Conservation (phyloP, 2,113 vertebrate genomes). For the Caloenas nicobarica region DNA sequence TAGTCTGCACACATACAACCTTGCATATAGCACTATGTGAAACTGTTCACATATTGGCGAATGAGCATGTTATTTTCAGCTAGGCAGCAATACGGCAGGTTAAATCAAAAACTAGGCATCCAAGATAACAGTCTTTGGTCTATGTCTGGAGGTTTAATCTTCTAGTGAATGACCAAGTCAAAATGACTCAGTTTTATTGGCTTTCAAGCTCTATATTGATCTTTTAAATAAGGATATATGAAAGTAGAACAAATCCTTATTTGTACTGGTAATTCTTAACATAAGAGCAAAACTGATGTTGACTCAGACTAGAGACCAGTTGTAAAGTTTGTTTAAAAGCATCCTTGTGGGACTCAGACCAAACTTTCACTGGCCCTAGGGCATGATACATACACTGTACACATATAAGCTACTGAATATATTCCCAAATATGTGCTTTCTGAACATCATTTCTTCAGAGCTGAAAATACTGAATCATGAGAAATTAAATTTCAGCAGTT, state of each 20-base stretch:
- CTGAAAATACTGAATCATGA: background rate
- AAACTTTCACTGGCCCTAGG: background rate
- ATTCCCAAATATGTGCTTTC: background rate
- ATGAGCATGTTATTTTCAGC: background rate
- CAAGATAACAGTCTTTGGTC: background rate
- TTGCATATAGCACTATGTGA: background rate
- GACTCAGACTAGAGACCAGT: background rate
- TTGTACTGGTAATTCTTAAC: background rate
- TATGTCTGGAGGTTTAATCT: background rate
- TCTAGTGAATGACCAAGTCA: background rate
- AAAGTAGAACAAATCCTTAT: background rate
- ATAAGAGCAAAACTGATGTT: background rate
- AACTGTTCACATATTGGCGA: background rate
- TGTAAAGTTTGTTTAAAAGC: constrained; percentile 6
- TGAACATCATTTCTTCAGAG: background rate
- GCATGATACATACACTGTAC: background rate
- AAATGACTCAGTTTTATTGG: background rate
- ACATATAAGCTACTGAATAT: background rate
- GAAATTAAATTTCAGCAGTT: background rate
- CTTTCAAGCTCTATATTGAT: background rate
- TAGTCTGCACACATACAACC: background rate
- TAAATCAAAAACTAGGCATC: background rate
- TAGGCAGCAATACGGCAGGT: background rate
- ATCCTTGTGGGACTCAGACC: background rate
- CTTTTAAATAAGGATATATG: background rate